Conservation (phyloP, 2,888 invertebrate genomes). For the Ceriagrion tenellum region DNA sequence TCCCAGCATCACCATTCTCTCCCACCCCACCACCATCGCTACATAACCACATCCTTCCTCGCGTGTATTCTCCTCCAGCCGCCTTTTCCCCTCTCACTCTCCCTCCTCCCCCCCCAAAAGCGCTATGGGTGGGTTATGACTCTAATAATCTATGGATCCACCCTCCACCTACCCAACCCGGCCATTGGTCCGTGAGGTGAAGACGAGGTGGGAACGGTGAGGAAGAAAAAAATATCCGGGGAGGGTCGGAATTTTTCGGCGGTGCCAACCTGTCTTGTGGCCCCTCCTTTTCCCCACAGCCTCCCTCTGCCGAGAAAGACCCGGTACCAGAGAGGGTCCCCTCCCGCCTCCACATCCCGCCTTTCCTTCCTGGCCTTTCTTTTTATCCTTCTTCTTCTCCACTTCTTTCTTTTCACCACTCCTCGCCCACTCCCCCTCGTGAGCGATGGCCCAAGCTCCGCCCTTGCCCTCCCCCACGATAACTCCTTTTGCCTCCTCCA, state of each 20-base stretch:
- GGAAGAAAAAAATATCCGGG: constrained; percentile 14
- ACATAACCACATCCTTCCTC: not conserved
- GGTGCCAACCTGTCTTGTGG: constrained; percentile 62
- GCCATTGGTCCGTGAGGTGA: constrained; percentile 59
- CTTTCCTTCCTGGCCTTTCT: not conserved
- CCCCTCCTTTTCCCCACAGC: constrained; percentile 29
- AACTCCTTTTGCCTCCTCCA: constrained; percentile 42
- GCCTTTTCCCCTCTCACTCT: not conserved
- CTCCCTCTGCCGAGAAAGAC: not conserved
- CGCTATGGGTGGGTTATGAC: constrained; percentile 65
- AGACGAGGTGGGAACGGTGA: constrained; percentile 9
- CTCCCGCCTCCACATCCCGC: too few species aligned
- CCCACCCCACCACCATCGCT: not conserved
- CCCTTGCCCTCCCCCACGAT: constrained; percentile 48
- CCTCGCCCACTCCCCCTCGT: constrained; percentile 31
- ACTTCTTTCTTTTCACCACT: not conserved
- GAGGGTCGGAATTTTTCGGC: constrained; percentile 63
- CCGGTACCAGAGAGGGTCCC: not conserved
- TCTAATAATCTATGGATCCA: constrained; percentile 61
- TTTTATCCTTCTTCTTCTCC: not conserved
- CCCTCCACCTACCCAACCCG: constrained; percentile 17
- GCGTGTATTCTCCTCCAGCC: not conserved
- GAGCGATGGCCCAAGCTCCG: constrained; percentile 60
- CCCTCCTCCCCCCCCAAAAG: not conserved
- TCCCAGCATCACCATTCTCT: not conserved